Base-by-base conservation (phyloP, 2,113 vertebrate genomes). In the Leuciscus idus region DNA sequence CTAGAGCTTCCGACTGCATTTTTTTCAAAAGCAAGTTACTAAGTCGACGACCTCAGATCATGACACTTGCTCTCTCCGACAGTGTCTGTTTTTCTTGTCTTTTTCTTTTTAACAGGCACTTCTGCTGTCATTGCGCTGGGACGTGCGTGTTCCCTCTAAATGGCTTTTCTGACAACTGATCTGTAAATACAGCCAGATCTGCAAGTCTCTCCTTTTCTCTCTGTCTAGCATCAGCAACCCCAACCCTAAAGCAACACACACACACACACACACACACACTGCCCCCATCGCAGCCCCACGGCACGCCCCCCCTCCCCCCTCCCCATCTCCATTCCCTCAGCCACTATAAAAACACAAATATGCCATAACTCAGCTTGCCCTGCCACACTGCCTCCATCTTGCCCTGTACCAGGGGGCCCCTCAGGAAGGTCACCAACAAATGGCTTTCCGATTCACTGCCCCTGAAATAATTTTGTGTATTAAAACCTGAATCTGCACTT, bases 401-500 rank as follows among this genome's bases (percentile, higher is more conserved):
- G 97, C 96, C 97, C 97, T 95, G 96, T 96, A 95, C 96, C 94
- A 90, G 92, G 92, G 96, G 96, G 97, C 96, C 97, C 96, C 96
- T 97, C 96, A 97, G 98, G 98, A 99, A 99, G 98, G 98, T 99
- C 98, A 99, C 97, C 97, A 98, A 99, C 97, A 99, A 99, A 99
- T 98, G 97, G 98, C 97, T 99, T 99, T 99, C 98, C 97, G 96
- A 99, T 99, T 99, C 98, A 99, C 97, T 99, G 98, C 97, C 97
- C 97, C 97, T 98, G 97, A 99, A 99, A 99, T 99, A 99, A 99
- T 99, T 99, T 99, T 99, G 98, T 98, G 98, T 98, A 99, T 99
- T 99, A 99, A 99, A 99, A 98, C 98, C 98, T 99, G 98, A 98
- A 99, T 99, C 98, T 98, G 98, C 98, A 99, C 98, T 99, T 99